phyloP scores from a whole-genome alignment of 2,888 invertebrate species.

The Meghimatium bilineatum region DNA sequence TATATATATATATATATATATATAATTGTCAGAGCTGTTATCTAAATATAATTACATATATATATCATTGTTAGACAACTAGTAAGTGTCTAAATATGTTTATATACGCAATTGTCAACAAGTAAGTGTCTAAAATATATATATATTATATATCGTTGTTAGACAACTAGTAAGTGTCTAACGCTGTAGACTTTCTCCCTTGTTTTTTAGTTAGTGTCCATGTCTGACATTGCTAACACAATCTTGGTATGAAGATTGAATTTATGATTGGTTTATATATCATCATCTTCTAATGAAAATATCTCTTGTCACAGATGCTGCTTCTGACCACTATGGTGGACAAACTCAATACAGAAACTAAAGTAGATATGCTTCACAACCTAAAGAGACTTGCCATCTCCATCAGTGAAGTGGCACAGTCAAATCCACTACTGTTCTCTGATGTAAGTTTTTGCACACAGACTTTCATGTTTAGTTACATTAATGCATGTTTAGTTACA shows the following conservation, averaged over 20 bases:
- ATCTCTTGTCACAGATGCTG: conserved; percentile 57
- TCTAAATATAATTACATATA: no score
- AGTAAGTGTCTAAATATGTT: conserved; percentile 64
- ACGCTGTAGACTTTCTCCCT: no score
- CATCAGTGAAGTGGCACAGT: conserved; percentile 36
- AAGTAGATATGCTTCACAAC: conserved; percentile 65
- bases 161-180: conserved; percentile 69
- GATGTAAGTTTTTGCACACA: conserved; percentile 32
- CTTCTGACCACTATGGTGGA: conserved; percentile 67
- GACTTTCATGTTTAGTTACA: background rate
- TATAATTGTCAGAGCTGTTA: no score
- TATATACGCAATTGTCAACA: no score
- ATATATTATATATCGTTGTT: conserved; percentile 66
- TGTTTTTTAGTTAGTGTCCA: no score
- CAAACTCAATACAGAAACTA: conserved; percentile 60
- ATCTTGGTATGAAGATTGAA: no score
- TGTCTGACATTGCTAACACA: no score
- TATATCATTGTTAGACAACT: conserved; percentile 69
- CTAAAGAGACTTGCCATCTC: conserved; percentile 58
- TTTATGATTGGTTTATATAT: no score
- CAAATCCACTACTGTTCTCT: conserved; percentile 38
- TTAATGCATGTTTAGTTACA: no score
- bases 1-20: no score
- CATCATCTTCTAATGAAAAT: no score
- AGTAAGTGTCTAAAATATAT: no score